phyloP scores from a whole-genome alignment of 2,797 vertebrate species.

The Peromyscus aztecus region DNA sequence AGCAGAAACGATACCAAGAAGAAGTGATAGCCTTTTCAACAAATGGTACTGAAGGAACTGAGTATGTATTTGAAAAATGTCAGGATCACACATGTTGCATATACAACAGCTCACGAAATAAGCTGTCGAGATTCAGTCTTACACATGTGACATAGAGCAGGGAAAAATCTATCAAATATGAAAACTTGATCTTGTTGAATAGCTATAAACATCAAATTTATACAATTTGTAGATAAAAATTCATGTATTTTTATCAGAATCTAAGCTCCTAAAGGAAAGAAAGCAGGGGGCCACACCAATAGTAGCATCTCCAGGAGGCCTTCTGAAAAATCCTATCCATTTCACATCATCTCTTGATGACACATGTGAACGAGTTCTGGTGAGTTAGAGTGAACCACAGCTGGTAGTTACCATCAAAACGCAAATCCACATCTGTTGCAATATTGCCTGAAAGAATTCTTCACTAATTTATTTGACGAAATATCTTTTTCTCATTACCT shows the following conservation, averaged over 20 bases:
- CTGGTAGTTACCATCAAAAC: slow-evolving; percentile 45
- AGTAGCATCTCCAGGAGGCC: background rate
- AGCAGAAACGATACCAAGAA: background rate
- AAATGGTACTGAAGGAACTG: background rate
- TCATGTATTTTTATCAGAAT: background rate
- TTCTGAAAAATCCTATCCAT: background rate
- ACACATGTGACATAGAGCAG: background rate
- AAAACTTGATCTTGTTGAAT: background rate
- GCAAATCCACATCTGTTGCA: slow-evolving; percentile 53
- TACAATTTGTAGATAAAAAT: background rate
- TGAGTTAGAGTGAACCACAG: background rate
- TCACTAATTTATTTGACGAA: slow-evolving; percentile 55
- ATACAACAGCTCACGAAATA: background rate
- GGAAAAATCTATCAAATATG: background rate
- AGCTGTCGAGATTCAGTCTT: background rate
- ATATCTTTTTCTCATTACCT: slow-evolving; percentile 3
- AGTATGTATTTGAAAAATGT: background rate
- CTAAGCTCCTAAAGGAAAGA: background rate
- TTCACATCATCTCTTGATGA: background rate
- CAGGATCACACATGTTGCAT: background rate
- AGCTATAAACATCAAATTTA: background rate
- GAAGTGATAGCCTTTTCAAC: background rate
- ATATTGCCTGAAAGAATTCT: slow-evolving; percentile 16
- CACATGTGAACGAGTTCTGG: background rate
- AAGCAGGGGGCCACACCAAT: background rate